phyloP scores from a whole-genome alignment of 2,113 vertebrate species.

The Scolopax mira region DNA sequence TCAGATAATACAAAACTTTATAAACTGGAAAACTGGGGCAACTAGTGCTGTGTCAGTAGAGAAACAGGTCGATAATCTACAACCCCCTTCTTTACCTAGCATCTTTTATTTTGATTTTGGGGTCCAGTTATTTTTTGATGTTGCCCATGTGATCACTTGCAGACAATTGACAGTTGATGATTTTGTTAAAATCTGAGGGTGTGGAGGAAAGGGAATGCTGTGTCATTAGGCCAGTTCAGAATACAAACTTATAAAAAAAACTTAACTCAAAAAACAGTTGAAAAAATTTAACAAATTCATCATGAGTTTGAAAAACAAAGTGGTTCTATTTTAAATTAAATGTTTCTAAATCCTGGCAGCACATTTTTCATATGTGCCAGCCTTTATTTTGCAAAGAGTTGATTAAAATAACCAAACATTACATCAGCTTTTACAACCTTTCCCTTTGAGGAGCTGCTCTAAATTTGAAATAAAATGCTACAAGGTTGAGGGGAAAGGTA shows the following conservation, averaged over 20 bases:
- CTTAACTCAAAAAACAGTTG: background rate
- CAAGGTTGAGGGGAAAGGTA: background rate
- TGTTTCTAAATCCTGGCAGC: background rate
- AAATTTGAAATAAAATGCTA: background rate
- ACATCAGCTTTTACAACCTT: background rate
- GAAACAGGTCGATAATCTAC: background rate
- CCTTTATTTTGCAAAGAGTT: background rate
- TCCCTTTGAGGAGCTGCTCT: background rate
- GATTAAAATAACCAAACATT: conserved; percentile 10
- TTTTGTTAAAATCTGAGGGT: background rate
- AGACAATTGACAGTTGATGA: background rate
- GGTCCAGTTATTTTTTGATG: background rate
- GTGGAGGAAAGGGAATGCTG: background rate
- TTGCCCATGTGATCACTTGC: background rate
- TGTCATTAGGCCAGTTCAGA: background rate
- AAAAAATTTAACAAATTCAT: background rate
- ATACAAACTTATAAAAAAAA: background rate
- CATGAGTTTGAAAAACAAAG: background rate
- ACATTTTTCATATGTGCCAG: background rate
- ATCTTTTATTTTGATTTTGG: background rate
- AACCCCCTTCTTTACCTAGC: background rate
- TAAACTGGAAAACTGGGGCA: background rate
- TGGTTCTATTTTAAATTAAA: background rate
- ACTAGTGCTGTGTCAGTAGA: background rate
- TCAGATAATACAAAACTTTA: background rate